Percentiles rank a stretch among this genome's conserved stretches.
phyloP scores from a whole-genome alignment of 2,888 invertebrate species.

The Leptopilina myrica region DNA sequence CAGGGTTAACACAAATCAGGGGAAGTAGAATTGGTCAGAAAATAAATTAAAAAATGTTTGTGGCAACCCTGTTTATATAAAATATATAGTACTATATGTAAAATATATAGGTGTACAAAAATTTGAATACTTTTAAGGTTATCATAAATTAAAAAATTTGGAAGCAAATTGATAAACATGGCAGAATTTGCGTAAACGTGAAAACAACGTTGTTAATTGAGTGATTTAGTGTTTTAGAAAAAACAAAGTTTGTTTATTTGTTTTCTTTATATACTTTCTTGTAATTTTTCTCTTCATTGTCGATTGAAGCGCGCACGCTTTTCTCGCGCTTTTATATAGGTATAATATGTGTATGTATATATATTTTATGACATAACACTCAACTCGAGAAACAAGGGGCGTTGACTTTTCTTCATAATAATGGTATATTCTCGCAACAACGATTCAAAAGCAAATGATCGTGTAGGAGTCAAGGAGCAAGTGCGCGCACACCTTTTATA shows the following conservation, averaged over 20 bases:
- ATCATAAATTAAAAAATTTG: no score
- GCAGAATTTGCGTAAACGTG: no score
- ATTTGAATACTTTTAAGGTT: no score
- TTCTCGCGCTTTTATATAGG: constrained; percentile 1
- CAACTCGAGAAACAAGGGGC: constrained; percentile 36
- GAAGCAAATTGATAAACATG: no score
- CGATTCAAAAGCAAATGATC: constrained; percentile 36
- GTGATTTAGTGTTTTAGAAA: no score
- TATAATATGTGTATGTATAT: not conserved
- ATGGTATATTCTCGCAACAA: constrained; percentile 28
- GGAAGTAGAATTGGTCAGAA: no score
- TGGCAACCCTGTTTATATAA: no score
- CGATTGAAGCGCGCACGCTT: constrained; percentile 13
- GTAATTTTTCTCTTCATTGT: constrained; percentile 1
- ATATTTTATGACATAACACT: constrained; percentile 38
- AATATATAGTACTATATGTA: no score
- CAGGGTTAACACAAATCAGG: no score
- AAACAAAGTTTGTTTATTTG: constrained; percentile 30
- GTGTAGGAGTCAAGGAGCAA: constrained; percentile 42
- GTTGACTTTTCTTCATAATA: constrained; percentile 40
- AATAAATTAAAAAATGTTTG: no score
- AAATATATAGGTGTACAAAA: no score
- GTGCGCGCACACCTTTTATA: constrained; percentile 43
- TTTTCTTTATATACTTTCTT: constrained; percentile 29
- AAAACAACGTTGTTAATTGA: no score